Evolutionary conservation across 2,888 invertebrate species (phyloP), one percentile per base, ranked within the genome.

Genomic region (Pollenia labialis): DNA sequence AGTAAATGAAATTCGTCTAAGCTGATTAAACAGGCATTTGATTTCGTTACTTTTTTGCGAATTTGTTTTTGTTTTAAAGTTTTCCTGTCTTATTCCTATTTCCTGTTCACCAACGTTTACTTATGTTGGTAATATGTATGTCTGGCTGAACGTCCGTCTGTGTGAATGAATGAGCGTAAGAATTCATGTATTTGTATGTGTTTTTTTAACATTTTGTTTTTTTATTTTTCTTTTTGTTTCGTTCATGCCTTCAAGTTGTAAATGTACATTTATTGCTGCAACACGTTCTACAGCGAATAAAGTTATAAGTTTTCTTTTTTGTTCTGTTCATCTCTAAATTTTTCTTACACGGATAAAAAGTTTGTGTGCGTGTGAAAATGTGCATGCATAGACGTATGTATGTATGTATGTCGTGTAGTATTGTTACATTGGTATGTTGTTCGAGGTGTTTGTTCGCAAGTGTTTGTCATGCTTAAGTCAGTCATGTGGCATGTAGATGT

Each of bases 251-350:
- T 75, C 52, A 75, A 64, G 71, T 58, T 75, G 82, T 76, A 86
- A 85, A 64, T 80, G 66, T 80, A 68, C 82, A 80, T 69, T 86
- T 86, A 86, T 81, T 75, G 79, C 64, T 80, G 82, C 79, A 72
- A 79, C 85, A 85, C 86, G 82, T 83, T 75, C 79, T 58, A 79
- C 69, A 77, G 48, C 69, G 64, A 23, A 72, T 82, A 86, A 80
- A 69, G 79, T 80, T 86, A 71, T 79, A 86, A 83, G 64, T 69
- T 79, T 64, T 52, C 69, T 74, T 79, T 42, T 9, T 64, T 66
- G 42, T 46, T 54, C 23, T 46, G 12, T 44, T 12, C 23, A 42
- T 11, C 14, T 42, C 58, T 56, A 16, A 48, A 79, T 58, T 69
- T 40, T 23, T 56, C 48, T 52, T 42, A 12, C 12, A 44, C 44